A percentile compares a stretch with the other conserved stretches of the same genome.
phyloP scores from a whole-genome alignment of 2,113 vertebrate species.

The Nyctereutes procyonoides region DNA sequence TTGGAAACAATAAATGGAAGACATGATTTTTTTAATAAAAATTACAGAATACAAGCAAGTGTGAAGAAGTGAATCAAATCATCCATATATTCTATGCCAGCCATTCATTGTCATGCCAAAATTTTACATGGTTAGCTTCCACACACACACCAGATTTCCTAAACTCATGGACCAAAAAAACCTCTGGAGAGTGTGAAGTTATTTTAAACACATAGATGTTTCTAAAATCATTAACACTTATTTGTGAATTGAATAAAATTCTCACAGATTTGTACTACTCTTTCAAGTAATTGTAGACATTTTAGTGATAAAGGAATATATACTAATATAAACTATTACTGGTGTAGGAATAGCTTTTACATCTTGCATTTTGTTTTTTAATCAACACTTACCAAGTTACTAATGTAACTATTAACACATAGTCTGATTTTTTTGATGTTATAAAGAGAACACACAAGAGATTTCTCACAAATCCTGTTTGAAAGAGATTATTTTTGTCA shows the following conservation, averaged over 20 bases:
- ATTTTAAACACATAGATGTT: background rate
- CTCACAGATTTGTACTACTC: background rate
- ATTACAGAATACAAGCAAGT: background rate
- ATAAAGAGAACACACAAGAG: background rate
- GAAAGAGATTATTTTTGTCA: background rate
- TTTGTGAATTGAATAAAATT: background rate
- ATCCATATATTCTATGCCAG: background rate
- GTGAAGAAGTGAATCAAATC: background rate
- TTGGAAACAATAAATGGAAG: background rate
- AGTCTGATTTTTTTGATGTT: background rate
- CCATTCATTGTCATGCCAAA: background rate
- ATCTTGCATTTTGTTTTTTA: conserved; percentile 17
- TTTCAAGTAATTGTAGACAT: background rate
- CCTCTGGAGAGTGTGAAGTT: background rate
- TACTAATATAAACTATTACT: background rate
- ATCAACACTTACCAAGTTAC: background rate
- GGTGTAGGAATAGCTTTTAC: background rate
- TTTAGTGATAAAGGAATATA: conserved; percentile 10
- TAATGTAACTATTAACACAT: background rate
- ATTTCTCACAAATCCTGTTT: background rate
- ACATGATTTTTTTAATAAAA: background rate
- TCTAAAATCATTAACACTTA: background rate
- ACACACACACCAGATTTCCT: background rate
- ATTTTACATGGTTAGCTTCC: background rate
- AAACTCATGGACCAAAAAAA: background rate